Base-by-base conservation (phyloP, 2,888 invertebrate genomes). In the Lamellibrachia satsuma region DNA sequence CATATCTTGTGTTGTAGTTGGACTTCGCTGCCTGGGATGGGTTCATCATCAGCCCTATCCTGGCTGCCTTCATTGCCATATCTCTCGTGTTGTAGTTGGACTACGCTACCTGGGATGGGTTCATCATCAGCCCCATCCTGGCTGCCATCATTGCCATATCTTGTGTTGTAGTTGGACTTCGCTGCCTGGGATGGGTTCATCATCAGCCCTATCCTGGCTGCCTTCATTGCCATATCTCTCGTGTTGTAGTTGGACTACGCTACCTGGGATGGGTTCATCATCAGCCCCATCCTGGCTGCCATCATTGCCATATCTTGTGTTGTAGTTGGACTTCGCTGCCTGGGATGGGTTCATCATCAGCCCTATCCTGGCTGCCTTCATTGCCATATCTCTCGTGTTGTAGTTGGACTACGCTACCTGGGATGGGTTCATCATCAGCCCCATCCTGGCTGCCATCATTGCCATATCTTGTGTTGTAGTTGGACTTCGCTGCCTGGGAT, bases 291-390 rank as follows among this genome's bases (percentile, higher is more conserved):
- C 57, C 92, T 94, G 51, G 93, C 93, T 22, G 94, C 93, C 15
- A 93, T 94, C 22, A 93, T 93, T 90, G 57, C 94, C 52, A 93
- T 94, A 51, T 39, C 39, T 39, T 39, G 39, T 90, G n/a, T n/a
- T 90, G n/a, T n/a, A 94, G 94, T 91, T 92, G 51, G 92, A 93
- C 0, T 92, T 90, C 52, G 52, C 92, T 0, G 39, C 91, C n/a
- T 94, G 93, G 93, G 93, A 91, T 15, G 94, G 94, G 11, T 94
- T 94, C 91, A 92, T 91, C 90, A 93, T 92, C 52, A 92, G 93
- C 90, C 93, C 93, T 0, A 92, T 94, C 57, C 92, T 94, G 51
- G 93, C 93, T n/a, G 15, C 90, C 90, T 1, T n/a, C n/a, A 90
- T n/a, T n/a, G 15, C 90, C 90, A 90, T n/a, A 15, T n/a, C 90